Evolutionary conservation across 2,888 invertebrate genomes (phyloP).

Genomic region (Oscheius sp.): DNA sequence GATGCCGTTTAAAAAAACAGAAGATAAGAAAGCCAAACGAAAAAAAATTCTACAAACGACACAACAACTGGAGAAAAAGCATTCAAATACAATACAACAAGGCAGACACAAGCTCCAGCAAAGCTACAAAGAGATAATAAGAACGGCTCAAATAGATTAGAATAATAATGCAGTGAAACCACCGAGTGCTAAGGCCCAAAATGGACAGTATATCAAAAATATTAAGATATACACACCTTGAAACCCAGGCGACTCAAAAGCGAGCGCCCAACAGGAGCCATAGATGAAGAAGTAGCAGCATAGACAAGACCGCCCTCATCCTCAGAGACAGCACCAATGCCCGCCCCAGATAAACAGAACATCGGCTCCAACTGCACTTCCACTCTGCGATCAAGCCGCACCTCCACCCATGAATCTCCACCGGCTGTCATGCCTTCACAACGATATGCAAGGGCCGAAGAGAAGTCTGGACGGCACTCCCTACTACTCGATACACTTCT

Average conservation of each 20-base stretch:
- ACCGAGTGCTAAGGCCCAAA: slow-evolving; percentile 22
- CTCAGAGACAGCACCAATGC: slow-evolving; percentile 47
- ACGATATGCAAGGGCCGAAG: not conserved
- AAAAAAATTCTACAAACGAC: slow-evolving; percentile 5
- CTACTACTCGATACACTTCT: not conserved
- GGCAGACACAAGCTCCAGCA: slow-evolving; percentile 19
- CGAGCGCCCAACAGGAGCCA: slow-evolving; percentile 43
- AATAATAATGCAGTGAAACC: slow-evolving; percentile 14
- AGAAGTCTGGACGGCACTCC: not conserved
- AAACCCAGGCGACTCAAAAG: slow-evolving; percentile 52
- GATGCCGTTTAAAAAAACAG: not conserved
- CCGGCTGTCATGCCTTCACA: slow-evolving; percentile 46
- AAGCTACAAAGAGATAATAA: not conserved
- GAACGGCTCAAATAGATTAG: not conserved
- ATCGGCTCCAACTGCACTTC: slow-evolving; percentile 56
- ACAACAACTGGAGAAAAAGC: not conserved
- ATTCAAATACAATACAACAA: slow-evolving; percentile 12
- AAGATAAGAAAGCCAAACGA: not conserved
- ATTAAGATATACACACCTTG: slow-evolving; percentile 40
- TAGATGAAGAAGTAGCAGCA: slow-evolving; percentile 46
- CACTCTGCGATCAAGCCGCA: slow-evolving; percentile 49
- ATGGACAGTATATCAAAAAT: slow-evolving; percentile 17
- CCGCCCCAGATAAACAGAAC: slow-evolving; percentile 44
- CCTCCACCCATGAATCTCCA: slow-evolving; percentile 48
- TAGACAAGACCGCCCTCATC: slow-evolving; percentile 52